Conservation (phyloP, 2,113 vertebrate genomes). For the Macroglossus sobrinus region DNA sequence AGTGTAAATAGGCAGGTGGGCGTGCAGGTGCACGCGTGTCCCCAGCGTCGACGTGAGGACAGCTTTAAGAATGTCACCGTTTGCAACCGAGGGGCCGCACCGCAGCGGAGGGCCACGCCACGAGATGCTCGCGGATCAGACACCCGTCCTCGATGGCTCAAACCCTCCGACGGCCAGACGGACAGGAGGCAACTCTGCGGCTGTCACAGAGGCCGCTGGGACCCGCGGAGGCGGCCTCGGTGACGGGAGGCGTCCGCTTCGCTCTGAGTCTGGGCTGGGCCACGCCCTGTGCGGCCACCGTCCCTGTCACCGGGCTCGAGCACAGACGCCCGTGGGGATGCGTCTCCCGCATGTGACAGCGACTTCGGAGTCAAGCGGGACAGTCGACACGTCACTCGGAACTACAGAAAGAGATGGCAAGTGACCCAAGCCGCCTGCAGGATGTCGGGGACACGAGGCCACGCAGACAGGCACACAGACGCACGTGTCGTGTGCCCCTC, state of each 20-base stretch:
- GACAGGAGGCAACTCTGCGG: background rate
- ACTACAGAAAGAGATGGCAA: background rate
- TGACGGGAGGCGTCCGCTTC: background rate
- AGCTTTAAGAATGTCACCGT: background rate
- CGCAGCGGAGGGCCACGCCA: background rate
- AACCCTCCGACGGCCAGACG: no score
- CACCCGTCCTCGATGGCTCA: no score
- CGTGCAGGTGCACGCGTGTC: slow-evolving; percentile 58
- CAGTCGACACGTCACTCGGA: background rate
- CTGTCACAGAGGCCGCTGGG: background rate
- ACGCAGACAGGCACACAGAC: no score
- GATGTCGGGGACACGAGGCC: background rate
- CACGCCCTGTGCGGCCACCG: no score
- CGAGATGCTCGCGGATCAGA: no score
- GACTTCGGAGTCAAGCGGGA: background rate
- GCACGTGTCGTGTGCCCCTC: no score
- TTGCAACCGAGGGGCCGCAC: background rate
- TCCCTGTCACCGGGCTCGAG: no score
- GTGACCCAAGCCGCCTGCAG: background rate
- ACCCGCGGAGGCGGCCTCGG: background rate
- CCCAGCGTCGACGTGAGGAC: background rate
- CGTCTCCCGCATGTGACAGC: background rate
- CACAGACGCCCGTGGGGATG: background rate
- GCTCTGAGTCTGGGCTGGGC: no score
- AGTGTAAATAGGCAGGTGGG: slow-evolving; percentile 45